Conservation (phyloP, 2,888 invertebrate species). For the Petrolisthes manimaculis region DNA sequence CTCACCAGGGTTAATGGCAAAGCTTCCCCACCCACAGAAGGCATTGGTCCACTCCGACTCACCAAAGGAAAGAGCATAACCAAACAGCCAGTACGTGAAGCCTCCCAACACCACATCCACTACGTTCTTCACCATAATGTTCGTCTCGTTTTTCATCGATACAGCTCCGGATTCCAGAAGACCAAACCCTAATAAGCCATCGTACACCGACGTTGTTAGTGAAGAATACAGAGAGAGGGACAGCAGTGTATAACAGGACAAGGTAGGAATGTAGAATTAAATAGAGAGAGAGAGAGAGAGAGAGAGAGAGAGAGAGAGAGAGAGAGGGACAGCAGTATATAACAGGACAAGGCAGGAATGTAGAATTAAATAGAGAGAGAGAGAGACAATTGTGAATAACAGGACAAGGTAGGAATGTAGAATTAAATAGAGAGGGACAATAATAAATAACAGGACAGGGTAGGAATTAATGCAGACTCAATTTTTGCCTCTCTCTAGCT, state of each 20-base stretch:
- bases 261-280: too few species aligned
- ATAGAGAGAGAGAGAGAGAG: not conserved
- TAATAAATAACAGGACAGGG: too few species aligned
- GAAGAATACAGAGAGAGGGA: not conserved
- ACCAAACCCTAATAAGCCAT: conserved; percentile 80
- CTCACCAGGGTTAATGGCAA: conserved; percentile 57
- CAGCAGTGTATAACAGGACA: not conserved
- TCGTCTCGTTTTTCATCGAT: conserved; percentile 92
- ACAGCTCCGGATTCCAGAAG: conserved; percentile 94
- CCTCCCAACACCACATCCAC: conserved; percentile 94
- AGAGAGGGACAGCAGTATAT: too few species aligned
- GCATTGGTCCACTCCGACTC: conserved; percentile 79
- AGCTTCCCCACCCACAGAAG: conserved; percentile 82
- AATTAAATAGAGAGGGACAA: too few species aligned
- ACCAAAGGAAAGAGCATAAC: conserved; percentile 92
- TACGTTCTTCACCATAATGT: conserved; percentile 97
- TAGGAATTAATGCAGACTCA: too few species aligned
- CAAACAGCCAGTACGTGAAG: conserved; percentile 93
- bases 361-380: too few species aligned
- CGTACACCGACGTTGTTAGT: not conserved
- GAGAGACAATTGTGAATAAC: too few species aligned
- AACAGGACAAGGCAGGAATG: too few species aligned
- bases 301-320: too few species aligned
- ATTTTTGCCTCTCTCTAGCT: too few species aligned
- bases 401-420: too few species aligned